Percentiles rank a stretch among this genome's conserved stretches.
phyloP scores from a whole-genome alignment of 2,113 vertebrate species.

The Cebidichthys violaceus region DNA sequence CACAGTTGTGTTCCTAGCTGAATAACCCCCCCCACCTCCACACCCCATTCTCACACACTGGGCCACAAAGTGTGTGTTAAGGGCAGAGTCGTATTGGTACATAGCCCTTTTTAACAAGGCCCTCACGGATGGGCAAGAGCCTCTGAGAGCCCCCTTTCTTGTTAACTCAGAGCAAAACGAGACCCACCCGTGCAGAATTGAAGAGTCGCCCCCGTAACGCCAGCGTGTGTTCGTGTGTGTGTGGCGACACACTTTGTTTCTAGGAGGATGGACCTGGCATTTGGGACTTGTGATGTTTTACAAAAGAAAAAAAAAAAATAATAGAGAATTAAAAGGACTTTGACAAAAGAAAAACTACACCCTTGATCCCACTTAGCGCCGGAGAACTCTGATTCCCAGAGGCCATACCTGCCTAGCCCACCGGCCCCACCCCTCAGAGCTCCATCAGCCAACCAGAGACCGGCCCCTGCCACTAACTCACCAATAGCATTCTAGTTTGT shows the following conservation, averaged over 20 bases:
- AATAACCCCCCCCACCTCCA: slow-evolving; percentile 48
- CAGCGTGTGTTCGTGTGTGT: slow-evolving; percentile 24
- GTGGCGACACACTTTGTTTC: slow-evolving; percentile 38
- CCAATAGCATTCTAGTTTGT: slow-evolving; percentile 80
- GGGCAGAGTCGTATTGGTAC: slow-evolving; percentile 55
- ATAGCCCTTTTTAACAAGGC: slow-evolving; percentile 68
- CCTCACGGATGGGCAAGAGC: slow-evolving; percentile 60
- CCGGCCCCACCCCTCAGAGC: slow-evolving; percentile 48
- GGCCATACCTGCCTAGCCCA: slow-evolving; percentile 62
- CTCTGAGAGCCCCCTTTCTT: slow-evolving; percentile 59
- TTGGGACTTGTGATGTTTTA: slow-evolving; percentile 47
- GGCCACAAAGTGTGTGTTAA: slow-evolving; percentile 61
- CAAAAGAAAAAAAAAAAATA: slow-evolving; percentile 34
- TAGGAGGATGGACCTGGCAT: slow-evolving; percentile 48
- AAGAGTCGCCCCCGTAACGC: slow-evolving; percentile 51
- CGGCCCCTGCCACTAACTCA: slow-evolving; percentile 72
- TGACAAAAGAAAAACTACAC: slow-evolving; percentile 21
- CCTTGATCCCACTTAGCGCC: slow-evolving; percentile 50
- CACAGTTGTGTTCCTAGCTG: slow-evolving; percentile 63
- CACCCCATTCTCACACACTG: slow-evolving; percentile 49
- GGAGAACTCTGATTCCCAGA: slow-evolving; percentile 66
- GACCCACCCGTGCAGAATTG: slow-evolving; percentile 43
- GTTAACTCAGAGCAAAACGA: slow-evolving; percentile 57
- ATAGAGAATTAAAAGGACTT: slow-evolving; percentile 40
- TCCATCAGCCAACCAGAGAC: slow-evolving; percentile 70